Base-by-base conservation (phyloP, 2,888 invertebrate genomes). In the Cheilosia impressa region DNA sequence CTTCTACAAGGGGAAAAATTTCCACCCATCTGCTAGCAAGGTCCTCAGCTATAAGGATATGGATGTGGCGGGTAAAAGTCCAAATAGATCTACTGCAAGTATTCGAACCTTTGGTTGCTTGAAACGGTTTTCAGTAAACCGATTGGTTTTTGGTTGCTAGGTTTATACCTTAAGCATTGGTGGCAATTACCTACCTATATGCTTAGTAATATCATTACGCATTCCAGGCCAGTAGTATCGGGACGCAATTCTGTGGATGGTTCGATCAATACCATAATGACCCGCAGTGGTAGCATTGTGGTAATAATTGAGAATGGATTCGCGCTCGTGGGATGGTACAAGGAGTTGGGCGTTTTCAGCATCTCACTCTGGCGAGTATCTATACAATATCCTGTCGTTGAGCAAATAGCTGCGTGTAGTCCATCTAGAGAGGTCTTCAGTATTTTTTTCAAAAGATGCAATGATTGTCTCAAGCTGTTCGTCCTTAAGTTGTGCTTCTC, bases 1-100 rank as follows among this genome's bases (percentile, higher is more conserved):
- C 90, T 13, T 87, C 66, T 6, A 82, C 58, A 0, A 91, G 53
- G 0, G 90, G 84, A 45, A 91, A 91, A 0, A 91, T 38, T 52
- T 91, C 91, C 0, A 87, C 50, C 88, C 88, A 88, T 38, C 88
- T 65, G n/a, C 72, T 87, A 4, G 88, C 87, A 0, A 91, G 58
- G 24, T 91, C 91, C 75, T 88, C 88, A 0, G 79, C 87, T 76
- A 89, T 52, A 55, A 88, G 41, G 0, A 91, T 87, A 90, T 90
- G 91, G 71, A 0, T 0, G 76, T 82, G 0, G 4, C 22, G 1
- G 87, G 88, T 66, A 76, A 45, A 1, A 80, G 87, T 9, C 85
- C 87, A 52, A 88, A 88, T 9, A 87, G 57, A 43, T 88, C 87
- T 3, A 88, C 71, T 1, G 87, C 77, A 5, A 88, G 1, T 9